Conservation (phyloP, 2,888 invertebrate genomes). For the Osmoderma eremita region DNA sequence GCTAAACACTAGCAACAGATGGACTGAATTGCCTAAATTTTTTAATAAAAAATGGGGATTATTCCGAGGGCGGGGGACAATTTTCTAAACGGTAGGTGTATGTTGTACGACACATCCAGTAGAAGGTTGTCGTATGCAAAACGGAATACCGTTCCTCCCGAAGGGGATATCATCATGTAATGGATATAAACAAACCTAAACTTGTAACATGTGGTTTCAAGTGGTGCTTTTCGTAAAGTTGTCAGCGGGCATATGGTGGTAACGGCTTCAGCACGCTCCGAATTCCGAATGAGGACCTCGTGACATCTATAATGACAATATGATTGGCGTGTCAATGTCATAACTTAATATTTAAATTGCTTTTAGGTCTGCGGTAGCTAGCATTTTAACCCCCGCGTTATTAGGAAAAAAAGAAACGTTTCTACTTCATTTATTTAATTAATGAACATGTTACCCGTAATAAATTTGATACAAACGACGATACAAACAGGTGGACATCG, state of each 20-base stretch:
- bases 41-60: slow-evolving; percentile 30
- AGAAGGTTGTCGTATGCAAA: slow-evolving; percentile 45
- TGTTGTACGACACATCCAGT: not conserved
- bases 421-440: too few species aligned
- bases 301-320: slow-evolving; percentile 61
- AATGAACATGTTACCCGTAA: too few species aligned
- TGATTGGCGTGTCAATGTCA: slow-evolving; percentile 56
- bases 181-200: slow-evolving; percentile 64
- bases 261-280: slow-evolving; percentile 62
- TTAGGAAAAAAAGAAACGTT: not conserved
- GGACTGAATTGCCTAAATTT: slow-evolving; percentile 24
- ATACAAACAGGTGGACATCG: not conserved
- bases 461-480: too few species aligned
- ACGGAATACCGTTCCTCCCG: slow-evolving; percentile 55
- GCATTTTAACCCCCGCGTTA: not conserved
- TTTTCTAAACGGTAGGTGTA: not conserved
- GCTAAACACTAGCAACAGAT: slow-evolving; percentile 36
- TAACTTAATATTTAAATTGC: slow-evolving; percentile 31
- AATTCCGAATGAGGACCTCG: slow-evolving; percentile 61
- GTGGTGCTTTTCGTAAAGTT: slow-evolving; percentile 65
- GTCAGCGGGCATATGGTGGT: slow-evolving; percentile 64
- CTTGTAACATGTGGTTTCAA: slow-evolving; percentile 65
- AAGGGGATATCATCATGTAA: slow-evolving; percentile 63
- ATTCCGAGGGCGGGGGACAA: slow-evolving; percentile 6
- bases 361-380: not conserved